A percentile compares a stretch with the other conserved stretches of the same genome.
Conservation (phyloP, 2,888 invertebrate species). For the Drosophila algonquin region DNA sequence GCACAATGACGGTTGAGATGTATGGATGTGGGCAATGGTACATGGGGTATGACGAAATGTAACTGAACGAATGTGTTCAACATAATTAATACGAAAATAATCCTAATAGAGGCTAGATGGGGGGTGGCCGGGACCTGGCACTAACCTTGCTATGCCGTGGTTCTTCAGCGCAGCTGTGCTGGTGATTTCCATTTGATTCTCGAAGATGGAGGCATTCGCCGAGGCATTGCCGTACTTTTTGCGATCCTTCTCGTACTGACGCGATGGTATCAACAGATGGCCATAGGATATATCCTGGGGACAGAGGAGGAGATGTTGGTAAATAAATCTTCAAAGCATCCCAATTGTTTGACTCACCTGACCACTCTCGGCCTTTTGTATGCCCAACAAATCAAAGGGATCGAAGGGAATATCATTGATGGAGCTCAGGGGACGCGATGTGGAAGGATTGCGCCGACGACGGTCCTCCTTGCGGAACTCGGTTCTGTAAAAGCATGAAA, state of each 20-base stretch:
- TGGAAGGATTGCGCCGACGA: conserved; percentile 91
- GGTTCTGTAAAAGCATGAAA: conserved; percentile 83
- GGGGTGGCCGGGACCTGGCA: conserved; percentile 24
- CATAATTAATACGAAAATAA: not conserved
- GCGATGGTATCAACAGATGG: conserved; percentile 91
- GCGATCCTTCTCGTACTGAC: conserved; percentile 83
- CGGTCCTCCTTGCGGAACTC: conserved; percentile 90
- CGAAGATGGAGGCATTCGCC: conserved; percentile 73
- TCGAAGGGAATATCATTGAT: conserved; percentile 92
- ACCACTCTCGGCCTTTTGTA: conserved; percentile 92
- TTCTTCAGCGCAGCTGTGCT: conserved; percentile 85
- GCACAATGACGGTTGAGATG: conserved; percentile 29
- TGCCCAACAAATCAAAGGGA: conserved; percentile 93
- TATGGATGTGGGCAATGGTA: conserved; percentile 24
- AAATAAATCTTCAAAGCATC: not conserved
- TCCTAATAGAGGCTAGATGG: not conserved
- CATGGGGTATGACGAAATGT: conserved; percentile 33
- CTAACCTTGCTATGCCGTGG: conserved; percentile 86
- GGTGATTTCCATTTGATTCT: conserved; percentile 83
- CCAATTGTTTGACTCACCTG: conserved; percentile 87
- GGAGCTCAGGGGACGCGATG: conserved; percentile 92
- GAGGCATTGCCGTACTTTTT: conserved; percentile 82
- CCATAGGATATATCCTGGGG: conserved; percentile 93
- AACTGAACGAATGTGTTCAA: conserved; percentile 24
- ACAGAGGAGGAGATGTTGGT: not conserved